Conservation (phyloP, 1,140 invertebrate species). For the Protaetia brevitarsis region DNA sequence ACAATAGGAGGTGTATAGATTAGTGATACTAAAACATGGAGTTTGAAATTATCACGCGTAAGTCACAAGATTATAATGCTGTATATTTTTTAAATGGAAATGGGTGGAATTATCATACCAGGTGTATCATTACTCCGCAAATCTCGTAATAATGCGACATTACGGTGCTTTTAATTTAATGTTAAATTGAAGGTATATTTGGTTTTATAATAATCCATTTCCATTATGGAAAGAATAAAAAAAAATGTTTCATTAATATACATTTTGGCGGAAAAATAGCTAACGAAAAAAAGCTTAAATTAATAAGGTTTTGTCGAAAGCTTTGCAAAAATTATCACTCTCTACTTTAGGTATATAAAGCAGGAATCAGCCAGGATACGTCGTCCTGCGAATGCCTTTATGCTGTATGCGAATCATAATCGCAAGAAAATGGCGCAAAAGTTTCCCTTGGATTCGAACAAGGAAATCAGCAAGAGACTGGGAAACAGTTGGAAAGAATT, state of each 20-base stretch:
- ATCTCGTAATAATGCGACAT: too few relatives aligned
- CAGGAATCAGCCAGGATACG: slow-evolving; percentile 51
- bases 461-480: slow-evolving; percentile 61
- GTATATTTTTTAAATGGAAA: background rate
- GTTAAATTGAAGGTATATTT: too few relatives aligned
- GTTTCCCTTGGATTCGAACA: slow-evolving; percentile 60
- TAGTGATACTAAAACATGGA: background rate
- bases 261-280: too few relatives aligned
- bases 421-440: slow-evolving; percentile 55
- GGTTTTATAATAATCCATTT: too few relatives aligned
- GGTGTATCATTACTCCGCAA: too few relatives aligned
- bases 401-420: slow-evolving; percentile 64
- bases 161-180: too few relatives aligned
- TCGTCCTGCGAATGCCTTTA: slow-evolving; percentile 63
- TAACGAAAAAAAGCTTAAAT: too few relatives aligned
- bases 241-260: too few relatives aligned
- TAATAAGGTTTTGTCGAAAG: too few relatives aligned
- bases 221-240: too few relatives aligned
- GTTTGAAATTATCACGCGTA: slow-evolving; percentile 2
- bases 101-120: background rate
- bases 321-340: background rate
- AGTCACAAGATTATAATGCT: background rate
- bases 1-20: background rate
- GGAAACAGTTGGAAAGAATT: slow-evolving; percentile 58
- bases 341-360: background rate